Conservation (phyloP, 2,113 vertebrate genomes). For the Trematomus loennbergii region DNA sequence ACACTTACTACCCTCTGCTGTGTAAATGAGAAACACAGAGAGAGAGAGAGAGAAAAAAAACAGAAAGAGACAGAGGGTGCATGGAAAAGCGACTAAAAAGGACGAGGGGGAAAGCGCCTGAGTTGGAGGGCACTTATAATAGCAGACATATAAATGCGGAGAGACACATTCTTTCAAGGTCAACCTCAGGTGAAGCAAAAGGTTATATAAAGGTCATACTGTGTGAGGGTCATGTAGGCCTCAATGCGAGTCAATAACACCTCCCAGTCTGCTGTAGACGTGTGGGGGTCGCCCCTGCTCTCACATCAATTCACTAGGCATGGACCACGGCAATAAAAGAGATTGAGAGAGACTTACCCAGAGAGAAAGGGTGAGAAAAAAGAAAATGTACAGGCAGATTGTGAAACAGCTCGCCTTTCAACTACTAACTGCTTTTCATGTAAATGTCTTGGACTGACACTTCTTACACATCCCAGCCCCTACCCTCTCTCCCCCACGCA, state of each 20-base stretch:
- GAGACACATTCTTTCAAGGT: conserved; percentile 93
- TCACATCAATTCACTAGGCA: conserved; percentile 92
- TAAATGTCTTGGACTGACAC: conserved; percentile 98
- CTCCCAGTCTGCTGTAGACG: conserved; percentile 89
- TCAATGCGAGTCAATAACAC: conserved; percentile 96
- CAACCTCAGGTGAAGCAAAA: conserved; percentile 96
- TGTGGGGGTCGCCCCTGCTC: conserved; percentile 76
- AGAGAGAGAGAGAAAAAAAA: conserved; percentile 61
- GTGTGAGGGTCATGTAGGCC: conserved; percentile 90
- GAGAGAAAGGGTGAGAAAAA: conserved; percentile 76
- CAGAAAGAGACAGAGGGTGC: conserved; percentile 52
- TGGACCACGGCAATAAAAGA: conserved; percentile 91
- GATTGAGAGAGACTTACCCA: conserved; percentile 85
- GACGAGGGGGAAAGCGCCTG: conserved; percentile 34
- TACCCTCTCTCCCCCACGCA: conserved; percentile 9
- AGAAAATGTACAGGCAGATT: conserved; percentile 96
- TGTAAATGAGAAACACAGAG: conserved; percentile 37
- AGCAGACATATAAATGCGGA: conserved; percentile 71
- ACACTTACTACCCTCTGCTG: conserved; percentile 80
- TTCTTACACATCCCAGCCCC: conserved; percentile 93
- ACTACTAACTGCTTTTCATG: conserved; percentile 98
- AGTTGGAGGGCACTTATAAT: conserved; percentile 64
- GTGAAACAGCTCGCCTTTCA: conserved; percentile 95
- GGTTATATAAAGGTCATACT: conserved; percentile 95
- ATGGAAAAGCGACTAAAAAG: conserved; percentile 69